Conservation (phyloP, 2,888 invertebrate genomes). For the Scrobipalpa atriplicella region DNA sequence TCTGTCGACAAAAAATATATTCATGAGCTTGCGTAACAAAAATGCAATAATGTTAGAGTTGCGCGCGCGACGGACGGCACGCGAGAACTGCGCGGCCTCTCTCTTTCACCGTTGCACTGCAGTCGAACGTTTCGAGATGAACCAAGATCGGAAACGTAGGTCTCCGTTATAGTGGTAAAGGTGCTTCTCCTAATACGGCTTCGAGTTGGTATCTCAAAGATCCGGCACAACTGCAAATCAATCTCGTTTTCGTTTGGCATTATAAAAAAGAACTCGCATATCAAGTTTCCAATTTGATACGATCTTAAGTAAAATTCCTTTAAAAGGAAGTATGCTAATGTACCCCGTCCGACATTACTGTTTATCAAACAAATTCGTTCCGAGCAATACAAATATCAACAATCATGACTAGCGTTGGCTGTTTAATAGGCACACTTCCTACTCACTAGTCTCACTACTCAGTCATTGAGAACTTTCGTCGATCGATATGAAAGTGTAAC, state of each 20-base stretch:
- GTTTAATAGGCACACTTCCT: conserved; percentile 39
- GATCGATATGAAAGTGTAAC: conserved; percentile 78
- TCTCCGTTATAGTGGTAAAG: conserved; percentile 44
- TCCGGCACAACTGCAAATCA: conserved; percentile 14
- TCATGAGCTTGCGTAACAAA: conserved; percentile 68
- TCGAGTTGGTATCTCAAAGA: conserved; percentile 26
- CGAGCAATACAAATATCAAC: conserved; percentile 32
- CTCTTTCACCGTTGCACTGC: conserved; percentile 71
- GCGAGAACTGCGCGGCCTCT: conserved; percentile 66
- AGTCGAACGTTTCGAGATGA: conserved; percentile 60
- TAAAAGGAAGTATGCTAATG: conserved; percentile 22
- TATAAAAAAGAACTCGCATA: conserved; percentile 14
- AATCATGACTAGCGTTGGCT: conserved; percentile 27
- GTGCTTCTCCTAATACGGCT: conserved; percentile 42
- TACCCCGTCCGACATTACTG: conserved; percentile 22
- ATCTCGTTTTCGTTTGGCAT: conserved; percentile 25
- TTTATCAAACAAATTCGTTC: conserved; percentile 31
- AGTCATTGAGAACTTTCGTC: conserved; percentile 68
- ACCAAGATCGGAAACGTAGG: conserved; percentile 47
- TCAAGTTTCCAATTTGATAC: conserved; percentile 9
- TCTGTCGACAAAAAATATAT: conserved; percentile 69
- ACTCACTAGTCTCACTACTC: too few species aligned
- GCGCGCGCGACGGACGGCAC: conserved; percentile 59
- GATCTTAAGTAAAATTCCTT: conserved; percentile 1
- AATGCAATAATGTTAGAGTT: conserved; percentile 57